A percentile compares a stretch with the other conserved stretches of the same genome.
Conservation (phyloP, 2,888 invertebrate genomes). For the Hypsopygia costalis region DNA sequence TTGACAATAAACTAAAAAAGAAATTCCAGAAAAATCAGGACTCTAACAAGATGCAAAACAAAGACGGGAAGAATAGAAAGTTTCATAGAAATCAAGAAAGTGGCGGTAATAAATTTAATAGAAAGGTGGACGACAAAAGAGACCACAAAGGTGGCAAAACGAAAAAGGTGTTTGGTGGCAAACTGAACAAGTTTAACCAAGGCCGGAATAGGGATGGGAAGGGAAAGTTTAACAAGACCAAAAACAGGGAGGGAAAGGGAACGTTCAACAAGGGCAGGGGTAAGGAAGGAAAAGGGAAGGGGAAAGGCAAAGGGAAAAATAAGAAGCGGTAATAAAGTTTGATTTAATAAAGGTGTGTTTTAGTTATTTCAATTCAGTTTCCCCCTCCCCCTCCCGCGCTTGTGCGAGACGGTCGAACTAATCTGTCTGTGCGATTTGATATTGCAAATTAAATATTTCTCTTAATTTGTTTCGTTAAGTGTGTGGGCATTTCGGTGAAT, state of each 20-base stretch:
- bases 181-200: slow-evolving; percentile 53
- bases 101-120: slow-evolving; percentile 31
- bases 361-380: too few relatives aligned
- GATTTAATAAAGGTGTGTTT: slow-evolving; percentile 1
- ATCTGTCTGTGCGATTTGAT: not conserved
- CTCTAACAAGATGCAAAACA: slow-evolving; percentile 22
- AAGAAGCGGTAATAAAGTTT: slow-evolving; percentile 33
- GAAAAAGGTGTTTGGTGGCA: slow-evolving; percentile 63
- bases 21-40: slow-evolving; percentile 49
- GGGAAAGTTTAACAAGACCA: slow-evolving; percentile 33
- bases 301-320: slow-evolving; percentile 30
- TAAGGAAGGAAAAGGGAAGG: slow-evolving; percentile 27
- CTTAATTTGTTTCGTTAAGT: too few relatives aligned
- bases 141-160: slow-evolving; percentile 29
- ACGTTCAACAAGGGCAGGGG: slow-evolving; percentile 33
- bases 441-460: not conserved
- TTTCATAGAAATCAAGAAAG: slow-evolving; percentile 28
- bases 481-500: too few relatives aligned
- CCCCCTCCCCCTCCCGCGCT: too few relatives aligned
- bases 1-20: slow-evolving; percentile 63
- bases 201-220: slow-evolving; percentile 31
- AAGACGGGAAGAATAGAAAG: slow-evolving; percentile 24
- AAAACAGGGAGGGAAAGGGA: slow-evolving; percentile 32
- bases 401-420: too few relatives aligned
- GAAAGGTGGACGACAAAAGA: slow-evolving; percentile 22